Evolutionary conservation across 2,113 vertebrate genomes (phyloP).

Genomic region (Nansenia antarctica): DNA sequence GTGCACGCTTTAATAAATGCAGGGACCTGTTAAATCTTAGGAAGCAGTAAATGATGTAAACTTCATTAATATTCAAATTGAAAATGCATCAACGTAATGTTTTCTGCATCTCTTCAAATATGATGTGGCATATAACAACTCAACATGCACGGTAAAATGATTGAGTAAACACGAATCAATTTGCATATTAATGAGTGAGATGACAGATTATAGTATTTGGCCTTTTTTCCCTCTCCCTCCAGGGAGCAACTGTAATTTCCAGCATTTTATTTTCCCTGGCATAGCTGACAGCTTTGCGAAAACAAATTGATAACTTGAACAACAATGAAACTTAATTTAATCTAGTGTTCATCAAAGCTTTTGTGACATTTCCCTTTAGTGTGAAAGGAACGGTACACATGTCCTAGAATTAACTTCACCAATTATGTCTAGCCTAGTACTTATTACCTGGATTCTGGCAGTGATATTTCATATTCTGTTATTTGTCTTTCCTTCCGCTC

Average conservation of each 20-base stretch:
- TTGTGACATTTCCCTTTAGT: slow-evolving; percentile 17
- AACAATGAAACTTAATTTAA: slow-evolving; percentile 40
- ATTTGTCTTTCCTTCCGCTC: not conserved
- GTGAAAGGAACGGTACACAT: slow-evolving; percentile 14
- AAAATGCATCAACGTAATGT: slow-evolving; percentile 65
- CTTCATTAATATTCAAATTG: slow-evolving; percentile 67
- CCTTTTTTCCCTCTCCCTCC: slow-evolving; percentile 45
- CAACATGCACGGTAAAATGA: slow-evolving; percentile 51
- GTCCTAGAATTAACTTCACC: not conserved
- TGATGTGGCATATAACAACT: slow-evolving; percentile 58
- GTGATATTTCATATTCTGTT: not conserved
- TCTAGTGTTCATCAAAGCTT: slow-evolving; percentile 34
- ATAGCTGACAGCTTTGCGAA: slow-evolving; percentile 41
- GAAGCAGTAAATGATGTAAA: slow-evolving; percentile 57
- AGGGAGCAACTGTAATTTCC: slow-evolving; percentile 47
- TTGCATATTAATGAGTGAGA: slow-evolving; percentile 68
- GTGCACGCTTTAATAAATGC: slow-evolving; percentile 46
- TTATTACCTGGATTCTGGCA: not conserved
- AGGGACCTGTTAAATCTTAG: slow-evolving; percentile 44
- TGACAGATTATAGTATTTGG: slow-evolving; percentile 66
- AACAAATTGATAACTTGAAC: slow-evolving; percentile 35
- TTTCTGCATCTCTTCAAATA: slow-evolving; percentile 65
- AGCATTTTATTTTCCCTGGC: slow-evolving; percentile 43
- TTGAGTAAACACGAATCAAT: slow-evolving; percentile 67
- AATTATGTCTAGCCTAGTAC: not conserved